Evolutionary conservation across 1,140 invertebrate genomes (phyloP).

Genomic region (Ruditapes philippinarum): DNA sequence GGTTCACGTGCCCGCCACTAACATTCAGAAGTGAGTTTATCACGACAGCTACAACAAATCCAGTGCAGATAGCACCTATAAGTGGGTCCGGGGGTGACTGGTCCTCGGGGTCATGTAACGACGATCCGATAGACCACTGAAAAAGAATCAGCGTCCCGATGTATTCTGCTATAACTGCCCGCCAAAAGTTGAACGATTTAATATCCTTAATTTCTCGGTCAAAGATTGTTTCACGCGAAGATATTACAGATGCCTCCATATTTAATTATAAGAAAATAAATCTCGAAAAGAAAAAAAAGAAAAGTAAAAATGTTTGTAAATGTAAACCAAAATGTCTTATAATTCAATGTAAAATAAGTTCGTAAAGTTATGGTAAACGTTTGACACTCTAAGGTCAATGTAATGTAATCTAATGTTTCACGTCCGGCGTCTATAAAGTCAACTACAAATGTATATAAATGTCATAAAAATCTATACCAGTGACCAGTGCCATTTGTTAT

Average conservation of each 20-base stretch:
- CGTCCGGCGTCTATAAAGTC: too few species aligned
- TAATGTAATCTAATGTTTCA: too few species aligned
- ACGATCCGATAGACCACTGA: constrained; percentile 71
- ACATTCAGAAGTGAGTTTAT: constrained; percentile 77
- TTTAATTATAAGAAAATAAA: background rate
- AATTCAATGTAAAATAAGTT: too few species aligned
- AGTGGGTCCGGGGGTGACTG: constrained; percentile 20
- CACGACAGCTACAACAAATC: constrained; percentile 77
- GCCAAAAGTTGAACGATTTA: constrained; percentile 74
- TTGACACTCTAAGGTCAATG: too few species aligned
- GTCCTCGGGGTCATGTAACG: constrained; percentile 60
- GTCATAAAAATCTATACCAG: too few species aligned
- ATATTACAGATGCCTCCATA: background rate
- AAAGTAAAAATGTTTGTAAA: too few species aligned
- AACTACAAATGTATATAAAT: too few species aligned
- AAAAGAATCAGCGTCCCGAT: constrained; percentile 76
- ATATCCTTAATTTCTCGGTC: constrained; percentile 75
- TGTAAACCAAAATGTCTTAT: too few species aligned
- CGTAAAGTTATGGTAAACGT: too few species aligned
- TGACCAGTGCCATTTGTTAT: too few species aligned
- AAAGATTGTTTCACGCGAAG: background rate
- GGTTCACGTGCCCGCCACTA: constrained; percentile 85
- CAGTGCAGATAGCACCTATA: constrained; percentile 70
- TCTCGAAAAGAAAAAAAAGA: too few species aligned
- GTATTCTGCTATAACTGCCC: constrained; percentile 78